These are phyloP conservation scores for Nymphalis urticae DNA, from an alignment of 2,888 invertebrate species.

Conservation along the genomic window DNA sequence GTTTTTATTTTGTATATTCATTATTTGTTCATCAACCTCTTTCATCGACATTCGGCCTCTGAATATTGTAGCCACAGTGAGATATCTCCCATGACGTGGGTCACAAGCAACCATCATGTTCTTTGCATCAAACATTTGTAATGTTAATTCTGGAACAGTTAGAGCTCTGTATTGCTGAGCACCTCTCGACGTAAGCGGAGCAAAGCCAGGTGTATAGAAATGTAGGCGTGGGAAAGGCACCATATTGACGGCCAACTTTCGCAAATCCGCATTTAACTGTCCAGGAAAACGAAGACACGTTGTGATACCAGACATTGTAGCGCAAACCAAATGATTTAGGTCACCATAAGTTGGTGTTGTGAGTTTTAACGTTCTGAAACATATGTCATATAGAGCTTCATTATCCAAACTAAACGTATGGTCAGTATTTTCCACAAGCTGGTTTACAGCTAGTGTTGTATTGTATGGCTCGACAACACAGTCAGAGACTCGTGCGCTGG, in stretches of 20 bases:
- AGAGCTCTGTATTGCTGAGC: conserved; percentile 93
- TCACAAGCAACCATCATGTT: conserved; percentile 98
- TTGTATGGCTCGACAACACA: conserved; percentile 86
- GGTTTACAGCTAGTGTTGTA: conserved; percentile 84
- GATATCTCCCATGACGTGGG: conserved; percentile 92
- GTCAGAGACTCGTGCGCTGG: conserved; percentile 88
- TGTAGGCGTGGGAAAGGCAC: conserved; percentile 88
- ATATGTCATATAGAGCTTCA: conserved; percentile 89
- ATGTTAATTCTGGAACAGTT: conserved; percentile 93
- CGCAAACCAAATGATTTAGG: conserved; percentile 81
- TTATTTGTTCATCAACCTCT: conserved; percentile 91
- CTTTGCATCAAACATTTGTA: conserved; percentile 95
- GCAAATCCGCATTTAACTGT: conserved; percentile 87
- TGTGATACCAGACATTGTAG: conserved; percentile 74
- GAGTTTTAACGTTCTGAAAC: conserved; percentile 87
- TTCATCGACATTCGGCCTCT: conserved; percentile 96
- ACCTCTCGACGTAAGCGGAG: conserved; percentile 88
- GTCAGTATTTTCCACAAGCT: conserved; percentile 86
- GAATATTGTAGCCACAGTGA: conserved; percentile 94
- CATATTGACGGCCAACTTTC: conserved; percentile 73
- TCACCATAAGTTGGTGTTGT: conserved; percentile 90
- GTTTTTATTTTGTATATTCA: conserved; percentile 86
- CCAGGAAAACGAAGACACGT: conserved; percentile 72
- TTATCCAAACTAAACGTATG: conserved; percentile 87
- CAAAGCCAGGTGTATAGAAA: conserved; percentile 82